These are phyloP conservation scores for Lithophane socia DNA, from an alignment of 2,888 invertebrate genomes.

Conservation along the genomic window DNA sequence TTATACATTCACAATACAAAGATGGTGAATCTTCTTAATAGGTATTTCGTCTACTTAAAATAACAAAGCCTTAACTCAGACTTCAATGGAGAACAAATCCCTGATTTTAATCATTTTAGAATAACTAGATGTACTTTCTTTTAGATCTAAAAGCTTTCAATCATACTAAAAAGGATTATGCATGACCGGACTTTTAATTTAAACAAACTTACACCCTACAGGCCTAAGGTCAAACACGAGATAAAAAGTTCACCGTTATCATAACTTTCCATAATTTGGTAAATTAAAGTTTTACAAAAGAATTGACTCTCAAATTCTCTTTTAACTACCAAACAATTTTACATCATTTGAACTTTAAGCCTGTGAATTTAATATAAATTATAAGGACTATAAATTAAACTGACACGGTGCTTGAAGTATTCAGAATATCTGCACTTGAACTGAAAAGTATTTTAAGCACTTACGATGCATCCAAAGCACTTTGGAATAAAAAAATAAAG, in stretches of 20 bases:
- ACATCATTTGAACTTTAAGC: conserved; percentile 10
- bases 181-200: conserved; percentile 8
- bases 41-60: conserved; percentile 30
- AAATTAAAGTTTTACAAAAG: conserved; percentile 23
- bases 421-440: conserved; percentile 42
- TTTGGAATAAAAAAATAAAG: conserved; percentile 33
- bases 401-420: conserved; percentile 27
- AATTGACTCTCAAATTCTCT: not conserved
- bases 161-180: conserved; percentile 2
- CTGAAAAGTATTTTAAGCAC: conserved; percentile 40
- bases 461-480: conserved; percentile 28
- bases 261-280: not conserved
- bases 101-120: not conserved
- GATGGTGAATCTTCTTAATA: conserved; percentile 41
- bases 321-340: conserved; percentile 1
- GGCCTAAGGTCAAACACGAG: not conserved
- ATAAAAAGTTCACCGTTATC: not conserved
- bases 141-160: conserved; percentile 10
- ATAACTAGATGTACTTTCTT: not conserved
- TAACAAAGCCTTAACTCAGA: conserved; percentile 16
- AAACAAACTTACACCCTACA: not conserved
- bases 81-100: conserved; percentile 13
- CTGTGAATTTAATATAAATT: conserved; percentile 5
- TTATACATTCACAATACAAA: conserved; percentile 65
- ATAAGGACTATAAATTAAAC: conserved; percentile 26